These are phyloP conservation scores for Ypsolopha sequella DNA, from an alignment of 2,888 invertebrate genomes.

Conservation along the genomic window DNA sequence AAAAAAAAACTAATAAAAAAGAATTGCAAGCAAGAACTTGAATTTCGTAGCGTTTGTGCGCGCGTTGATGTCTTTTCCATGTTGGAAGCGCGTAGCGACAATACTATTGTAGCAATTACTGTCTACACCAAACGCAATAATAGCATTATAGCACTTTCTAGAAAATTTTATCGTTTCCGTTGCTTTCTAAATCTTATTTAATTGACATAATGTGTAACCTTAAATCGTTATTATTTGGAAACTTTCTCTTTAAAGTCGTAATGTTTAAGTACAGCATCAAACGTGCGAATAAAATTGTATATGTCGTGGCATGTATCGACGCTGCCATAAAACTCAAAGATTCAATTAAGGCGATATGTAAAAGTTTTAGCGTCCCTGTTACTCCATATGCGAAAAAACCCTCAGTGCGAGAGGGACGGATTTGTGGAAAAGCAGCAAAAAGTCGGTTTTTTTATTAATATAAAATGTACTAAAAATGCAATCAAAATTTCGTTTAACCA, in stretches of 20 bases:
- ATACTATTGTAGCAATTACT: background rate
- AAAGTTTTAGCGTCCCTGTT: too few species aligned
- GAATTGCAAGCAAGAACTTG: background rate
- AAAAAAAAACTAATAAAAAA: background rate
- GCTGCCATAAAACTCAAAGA: too few species aligned
- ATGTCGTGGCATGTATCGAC: too few species aligned
- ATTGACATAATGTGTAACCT: constrained; percentile 1
- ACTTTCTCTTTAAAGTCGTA: background rate
- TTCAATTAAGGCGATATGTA: too few species aligned
- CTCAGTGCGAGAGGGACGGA: too few species aligned
- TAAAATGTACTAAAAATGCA: too few species aligned
- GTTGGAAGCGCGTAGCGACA: constrained; percentile 13
- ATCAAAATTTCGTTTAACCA: too few species aligned
- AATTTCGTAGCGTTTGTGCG: background rate
- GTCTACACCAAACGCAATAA: constrained; percentile 2
- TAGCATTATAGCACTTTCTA: constrained; percentile 20
- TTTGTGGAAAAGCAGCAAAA: too few species aligned
- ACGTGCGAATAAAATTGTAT: too few species aligned
- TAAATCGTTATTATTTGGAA: background rate
- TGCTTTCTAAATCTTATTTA: constrained; percentile 3
- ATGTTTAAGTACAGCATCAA: too few species aligned
- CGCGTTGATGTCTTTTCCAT: constrained; percentile 52
- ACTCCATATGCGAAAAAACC: too few species aligned
- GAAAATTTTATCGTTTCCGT: constrained; percentile 11
- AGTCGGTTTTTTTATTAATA: too few species aligned